Evolutionary conservation across 2,888 invertebrate species (phyloP), one percentile per base, ranked within the genome.

Genomic region (Ceriagrion tenellum): DNA sequence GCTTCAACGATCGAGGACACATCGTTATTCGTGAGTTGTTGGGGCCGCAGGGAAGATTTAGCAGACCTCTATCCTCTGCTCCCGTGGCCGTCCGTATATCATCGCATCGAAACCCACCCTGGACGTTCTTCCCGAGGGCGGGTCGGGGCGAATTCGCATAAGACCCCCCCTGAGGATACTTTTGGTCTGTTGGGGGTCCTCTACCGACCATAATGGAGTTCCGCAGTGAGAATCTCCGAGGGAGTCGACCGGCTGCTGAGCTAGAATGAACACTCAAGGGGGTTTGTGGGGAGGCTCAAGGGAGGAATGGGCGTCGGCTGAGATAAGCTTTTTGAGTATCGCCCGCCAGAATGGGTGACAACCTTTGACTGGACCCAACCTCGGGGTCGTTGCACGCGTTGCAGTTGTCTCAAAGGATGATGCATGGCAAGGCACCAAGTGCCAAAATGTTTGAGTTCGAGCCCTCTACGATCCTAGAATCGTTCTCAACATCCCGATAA

Each of bases 161-260:
- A 35, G 81, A 18, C 30, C 81, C 81, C 74, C 81, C 81, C 6
- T 18, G 30, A 35, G 16, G 81, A 13, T 1, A 13, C 30, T 81
- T 30, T 35, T 0, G 81, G 81, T 16, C 81, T n/a, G 18, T 13
- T 81, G 26, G 69, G 35, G 81, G 30, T 3, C 35, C 81, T n/a
- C n/a, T n/a, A 13, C n/a, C 26, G 69, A 81, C 81, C 81, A 81
- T 35, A 81, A 81, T 81, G 81, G 81, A 81, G 81, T 35, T 47
- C 47, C 47, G 47, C 47, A 47, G 47, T 47, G 47, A 47, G 47
- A 59, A 10, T 20, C 59, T 59, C 12, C 18, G 12, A 59, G 59
- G 59, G 59, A 13, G 6, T 59, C 20, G 59, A 47, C 47, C 47
- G 47, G 47, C 4, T 47, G 59, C 12, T 1, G 59, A 20, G 59